Percentiles rank a stretch among this genome's conserved stretches.
phyloP scores from a whole-genome alignment of 2,113 vertebrate genomes.

The Chaetodon trifascialis region DNA sequence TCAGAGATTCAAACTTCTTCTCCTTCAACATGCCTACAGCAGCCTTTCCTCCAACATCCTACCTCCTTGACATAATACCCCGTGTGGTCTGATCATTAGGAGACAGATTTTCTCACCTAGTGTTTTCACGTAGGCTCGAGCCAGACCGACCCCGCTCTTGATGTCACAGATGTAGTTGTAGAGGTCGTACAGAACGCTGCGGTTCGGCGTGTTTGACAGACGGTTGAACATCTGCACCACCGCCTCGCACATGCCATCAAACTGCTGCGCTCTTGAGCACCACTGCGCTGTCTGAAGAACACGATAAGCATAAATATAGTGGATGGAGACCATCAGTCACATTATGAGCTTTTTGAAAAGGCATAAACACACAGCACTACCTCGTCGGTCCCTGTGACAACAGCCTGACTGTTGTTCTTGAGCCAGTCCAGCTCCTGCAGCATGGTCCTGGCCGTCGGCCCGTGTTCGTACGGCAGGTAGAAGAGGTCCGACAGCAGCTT shows the following conservation, averaged over 20 bases:
- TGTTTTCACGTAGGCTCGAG: slow-evolving; percentile 94
- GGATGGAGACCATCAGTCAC: not conserved
- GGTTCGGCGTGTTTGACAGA: slow-evolving; percentile 96
- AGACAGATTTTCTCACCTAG: slow-evolving; percentile 70
- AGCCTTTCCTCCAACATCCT: too few species aligned
- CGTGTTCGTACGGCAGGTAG: slow-evolving; percentile 96
- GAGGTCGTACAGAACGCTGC: slow-evolving; percentile 96
- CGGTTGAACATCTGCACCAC: slow-evolving; percentile 98
- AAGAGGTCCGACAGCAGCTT: slow-evolving; percentile 95
- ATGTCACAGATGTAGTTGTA: slow-evolving; percentile 99
- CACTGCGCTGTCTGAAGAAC: slow-evolving; percentile 90
- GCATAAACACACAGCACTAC: slow-evolving; percentile 55
- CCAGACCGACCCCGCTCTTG: slow-evolving; percentile 97
- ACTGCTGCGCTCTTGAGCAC: slow-evolving; percentile 89
- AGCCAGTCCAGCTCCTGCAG: slow-evolving; percentile 97
- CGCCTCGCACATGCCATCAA: slow-evolving; percentile 92
- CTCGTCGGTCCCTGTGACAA: slow-evolving; percentile 85
- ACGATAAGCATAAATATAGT: not conserved
- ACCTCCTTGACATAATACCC: not conserved
- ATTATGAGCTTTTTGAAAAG: not conserved
- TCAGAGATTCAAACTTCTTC: too few species aligned
- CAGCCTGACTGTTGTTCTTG: slow-evolving; percentile 87
- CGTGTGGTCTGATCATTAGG: not conserved
- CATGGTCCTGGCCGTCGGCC: slow-evolving; percentile 91
- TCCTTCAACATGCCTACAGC: too few species aligned